Base-by-base conservation (phyloP, 2,113 vertebrate genomes). In the Oryzias celebensis region DNA sequence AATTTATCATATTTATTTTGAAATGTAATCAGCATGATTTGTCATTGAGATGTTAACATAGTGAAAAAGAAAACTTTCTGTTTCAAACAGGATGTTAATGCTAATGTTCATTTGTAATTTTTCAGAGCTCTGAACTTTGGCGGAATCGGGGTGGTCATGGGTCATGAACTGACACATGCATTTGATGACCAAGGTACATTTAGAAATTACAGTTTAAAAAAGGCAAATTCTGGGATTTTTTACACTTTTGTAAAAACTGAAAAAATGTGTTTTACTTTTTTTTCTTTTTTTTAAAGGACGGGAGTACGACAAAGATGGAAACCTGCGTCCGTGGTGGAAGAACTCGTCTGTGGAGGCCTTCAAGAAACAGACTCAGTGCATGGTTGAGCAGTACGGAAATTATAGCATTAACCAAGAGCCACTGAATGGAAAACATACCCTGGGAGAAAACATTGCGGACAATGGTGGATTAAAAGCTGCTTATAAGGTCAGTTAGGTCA, bases 391-490 rank as follows among this genome's bases (percentile, higher is more conserved):
- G 73, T 98, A 99, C 0, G 36, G 93, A 71, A 96, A 96, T 85
- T 99, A 98, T 86, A 95, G 89, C 0, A 62, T 98, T 76, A 96
- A 97, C 0, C 88, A 93, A 0, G 97, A 99, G 85, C 87, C 93
- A 0, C 78, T 99, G 71, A 98, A 98, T 0, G 97, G 97, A 62
- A 93, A 85, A n/a, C 96, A 96, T 73, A 98, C 97, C 0, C 91
- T 99, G 0, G 97, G 97, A 8, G 97, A 99, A 86, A 99, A 99
- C 87, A 99, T 99, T 0, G 97, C 97, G 0, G 97, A 99, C 86
- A 99, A 99, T 0, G 97, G 97, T 0, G 97, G 97, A 54, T 93
- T 99, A 58, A 98, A 98, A 52, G 94, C 97, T 0, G 97, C 97
- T 56, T 98, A 98, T 63, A 91, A 95, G 92, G 97, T 98, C 70